Evolutionary conservation across 2,113 vertebrate species (phyloP), one percentile per base, ranked within the genome.

Genomic region (Ovibos moschatus): DNA sequence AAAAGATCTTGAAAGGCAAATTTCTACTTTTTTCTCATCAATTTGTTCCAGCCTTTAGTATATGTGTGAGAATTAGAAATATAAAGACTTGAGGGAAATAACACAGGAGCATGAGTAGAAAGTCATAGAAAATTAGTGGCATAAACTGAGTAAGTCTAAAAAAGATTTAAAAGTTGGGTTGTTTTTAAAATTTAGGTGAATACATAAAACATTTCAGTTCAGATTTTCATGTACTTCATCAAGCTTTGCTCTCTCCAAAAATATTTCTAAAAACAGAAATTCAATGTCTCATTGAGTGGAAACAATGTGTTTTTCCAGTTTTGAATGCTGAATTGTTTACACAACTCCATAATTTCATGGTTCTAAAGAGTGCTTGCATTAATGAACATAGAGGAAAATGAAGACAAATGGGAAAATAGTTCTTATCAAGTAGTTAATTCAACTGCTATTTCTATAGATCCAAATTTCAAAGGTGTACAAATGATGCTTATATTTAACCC

Each of bases 361-460:
- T 81, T 91, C 33, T 93, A 90, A 89, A 91, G 58, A 74, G 64
- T 74, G 74, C 45, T 95, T 97, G 94, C 84, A 28, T 92, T 97
- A 97, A 83, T 57, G 36, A 94, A 33, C 51, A 2, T 21, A 60
- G 62, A 90, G 67, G 43, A 96, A 93, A 90, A 95, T 79, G 85
- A 94, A 95, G 40, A 89, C 2, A 91, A 94, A 30, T 91, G 30
- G 23, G 86, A 82, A 95, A 94, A 81, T 28, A n/a, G 25, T 82
- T 93, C 51, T 90, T 62, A 14, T 60, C 71, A 91, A 92, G 45
- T 81, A 94, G 88, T 90, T 95, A 88, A 90, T 53, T 96, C 60
- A 90, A 58, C 19, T 78, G 33, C 58, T 71, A 62, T 88, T 94
- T 95, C 74, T 58, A 36, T 36, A 93, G 33, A 81, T 43, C 45